These are phyloP conservation scores for Acanthosepion esculentum DNA, from an alignment of 2,888 invertebrate genomes.

Conservation along the genomic window DNA sequence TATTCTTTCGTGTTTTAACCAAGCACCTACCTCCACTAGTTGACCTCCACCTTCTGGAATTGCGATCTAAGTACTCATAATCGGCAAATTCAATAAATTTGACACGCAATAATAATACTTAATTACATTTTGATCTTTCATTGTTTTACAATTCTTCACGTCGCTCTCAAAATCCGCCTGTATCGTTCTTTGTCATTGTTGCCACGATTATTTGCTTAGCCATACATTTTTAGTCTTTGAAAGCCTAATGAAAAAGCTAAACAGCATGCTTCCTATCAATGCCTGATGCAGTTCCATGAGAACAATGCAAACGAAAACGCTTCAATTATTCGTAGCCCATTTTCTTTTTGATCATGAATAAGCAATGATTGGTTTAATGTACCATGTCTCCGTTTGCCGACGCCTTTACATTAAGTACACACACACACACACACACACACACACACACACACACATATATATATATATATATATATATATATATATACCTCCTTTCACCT, in stretches of 20 bases:
- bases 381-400: neutral
- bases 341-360: neutral
- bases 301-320: neutral
- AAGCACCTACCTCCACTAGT: too few relatives aligned
- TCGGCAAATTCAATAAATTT: neutral
- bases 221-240: neutral
- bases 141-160: neutral
- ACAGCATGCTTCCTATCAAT: neutral
- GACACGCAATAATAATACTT: neutral
- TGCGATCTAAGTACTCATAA: neutral
- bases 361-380: neutral
- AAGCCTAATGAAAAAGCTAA: neutral
- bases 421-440: neutral
- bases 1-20: too few relatives aligned
- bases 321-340: neutral
- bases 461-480: neutral
- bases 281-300: neutral
- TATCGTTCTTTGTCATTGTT: neutral
- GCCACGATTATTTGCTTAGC: neutral
- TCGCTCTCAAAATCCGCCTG: neutral
- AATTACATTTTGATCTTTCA: neutral
- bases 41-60: too few relatives aligned
- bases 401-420: neutral
- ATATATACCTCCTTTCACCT: neutral
- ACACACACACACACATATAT: neutral